Conservation (phyloP, 2,113 vertebrate genomes). For the Porphyrio hochstetteri region DNA sequence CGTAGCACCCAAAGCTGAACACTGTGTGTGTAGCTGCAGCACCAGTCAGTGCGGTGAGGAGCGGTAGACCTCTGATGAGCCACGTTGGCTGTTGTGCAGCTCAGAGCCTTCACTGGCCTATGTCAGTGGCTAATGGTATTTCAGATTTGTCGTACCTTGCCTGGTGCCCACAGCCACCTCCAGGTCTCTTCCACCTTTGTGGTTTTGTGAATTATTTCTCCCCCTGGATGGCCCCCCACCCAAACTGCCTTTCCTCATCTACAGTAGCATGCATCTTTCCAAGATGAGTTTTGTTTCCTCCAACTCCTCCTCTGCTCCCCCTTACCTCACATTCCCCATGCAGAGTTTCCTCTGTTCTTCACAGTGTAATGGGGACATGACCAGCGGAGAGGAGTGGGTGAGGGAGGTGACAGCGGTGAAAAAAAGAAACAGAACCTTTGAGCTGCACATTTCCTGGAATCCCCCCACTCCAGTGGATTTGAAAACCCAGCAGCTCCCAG, state of each 20-base stretch:
- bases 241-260: neutral
- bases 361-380: neutral
- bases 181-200: neutral
- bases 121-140: neutral
- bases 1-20: neutral
- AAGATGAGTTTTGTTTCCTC: neutral
- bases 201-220: neutral
- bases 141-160: neutral
- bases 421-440: neutral
- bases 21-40: neutral
- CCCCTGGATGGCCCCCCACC: neutral
- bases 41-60: neutral
- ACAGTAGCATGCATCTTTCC: neutral
- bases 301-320: neutral
- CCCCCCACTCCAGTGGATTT: fast-evolving
- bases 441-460: neutral
- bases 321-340: neutral
- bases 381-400: neutral
- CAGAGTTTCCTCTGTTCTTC: neutral
- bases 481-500: neutral
- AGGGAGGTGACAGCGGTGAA: neutral
- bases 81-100: neutral
- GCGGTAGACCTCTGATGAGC: neutral
- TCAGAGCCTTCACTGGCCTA: neutral
- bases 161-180: neutral